phyloP scores from a whole-genome alignment of 2,888 invertebrate genomes.

The Hydrotaea cyrtoneurina region DNA sequence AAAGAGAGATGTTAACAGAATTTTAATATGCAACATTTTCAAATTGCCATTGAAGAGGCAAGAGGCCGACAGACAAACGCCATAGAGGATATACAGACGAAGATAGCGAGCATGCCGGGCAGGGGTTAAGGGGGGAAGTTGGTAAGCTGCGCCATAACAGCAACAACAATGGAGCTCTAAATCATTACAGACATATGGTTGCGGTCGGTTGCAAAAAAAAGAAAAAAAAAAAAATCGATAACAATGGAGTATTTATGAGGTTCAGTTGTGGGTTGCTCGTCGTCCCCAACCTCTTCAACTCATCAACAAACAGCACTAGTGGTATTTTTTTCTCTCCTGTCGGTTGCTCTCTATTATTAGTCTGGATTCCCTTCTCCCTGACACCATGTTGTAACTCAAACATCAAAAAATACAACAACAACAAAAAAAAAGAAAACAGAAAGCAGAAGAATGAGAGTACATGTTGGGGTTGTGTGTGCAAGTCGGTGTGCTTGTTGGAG shows the following conservation, averaged over 20 bases:
- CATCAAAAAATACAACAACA: too few species aligned
- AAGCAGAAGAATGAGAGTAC: neutral
- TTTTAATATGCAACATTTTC: constrained; percentile 28
- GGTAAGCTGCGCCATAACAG: neutral
- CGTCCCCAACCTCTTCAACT: too few species aligned
- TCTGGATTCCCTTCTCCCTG: too few species aligned
- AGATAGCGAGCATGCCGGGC: too few species aligned
- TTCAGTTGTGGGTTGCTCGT: too few species aligned
- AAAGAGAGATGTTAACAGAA: constrained; percentile 39
- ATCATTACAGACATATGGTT: constrained; percentile 48
- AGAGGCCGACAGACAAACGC: neutral
- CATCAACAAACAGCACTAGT: too few species aligned
- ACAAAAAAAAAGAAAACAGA: too few species aligned
- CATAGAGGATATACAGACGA: too few species aligned
- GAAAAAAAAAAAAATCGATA: constrained; percentile 53
- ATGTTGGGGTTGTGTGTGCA: neutral
- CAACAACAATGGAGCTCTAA: constrained; percentile 37
- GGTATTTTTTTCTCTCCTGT: too few species aligned
- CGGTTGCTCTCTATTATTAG: too few species aligned
- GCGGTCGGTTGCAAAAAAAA: neutral
- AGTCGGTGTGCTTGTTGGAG: neutral
- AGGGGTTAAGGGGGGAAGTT: neutral
- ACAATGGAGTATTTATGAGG: constrained; percentile 63
- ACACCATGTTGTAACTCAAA: too few species aligned
- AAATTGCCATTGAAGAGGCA: too few species aligned